phyloP scores from a whole-genome alignment of 2,113 vertebrate genomes.

The Corynorhinus townsendii region DNA sequence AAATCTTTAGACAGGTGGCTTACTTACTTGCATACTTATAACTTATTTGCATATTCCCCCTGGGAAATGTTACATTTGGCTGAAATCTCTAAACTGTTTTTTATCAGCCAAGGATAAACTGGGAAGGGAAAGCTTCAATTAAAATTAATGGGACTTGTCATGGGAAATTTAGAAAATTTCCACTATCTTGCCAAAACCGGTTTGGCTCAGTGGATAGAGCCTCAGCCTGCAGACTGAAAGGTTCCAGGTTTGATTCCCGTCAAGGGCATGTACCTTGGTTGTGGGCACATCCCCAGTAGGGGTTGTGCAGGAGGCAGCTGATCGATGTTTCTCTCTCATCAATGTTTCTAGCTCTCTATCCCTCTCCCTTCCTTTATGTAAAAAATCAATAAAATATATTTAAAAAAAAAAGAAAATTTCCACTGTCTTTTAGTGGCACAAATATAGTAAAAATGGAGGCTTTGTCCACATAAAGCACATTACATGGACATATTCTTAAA shows the following conservation, averaged over 20 bases:
- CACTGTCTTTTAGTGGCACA: background rate
- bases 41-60: constrained; percentile 34
- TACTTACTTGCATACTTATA: constrained; percentile 34
- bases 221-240: too few relatives aligned
- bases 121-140: constrained; percentile 13
- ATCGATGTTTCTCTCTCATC: too few relatives aligned
- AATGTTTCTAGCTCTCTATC: too few relatives aligned
- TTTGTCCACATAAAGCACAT: background rate
- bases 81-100: constrained; percentile 34
- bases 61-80: constrained; percentile 38
- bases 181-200: too few relatives aligned
- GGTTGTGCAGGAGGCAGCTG: too few relatives aligned
- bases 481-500: background rate
- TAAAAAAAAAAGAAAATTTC: constrained; percentile 5
- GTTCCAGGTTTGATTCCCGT: too few relatives aligned
- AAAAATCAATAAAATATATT: too few relatives aligned
- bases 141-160: background rate
- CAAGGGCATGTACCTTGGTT: too few relatives aligned
- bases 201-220: too few relatives aligned
- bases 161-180: constrained; percentile 4
- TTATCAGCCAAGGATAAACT: background rate
- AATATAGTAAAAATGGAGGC: background rate
- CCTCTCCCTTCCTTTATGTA: too few relatives aligned
- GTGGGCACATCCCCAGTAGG: too few relatives aligned
- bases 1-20: constrained; percentile 30